Evolutionary conservation across 2,888 invertebrate genomes (phyloP).

Genomic region (Amblyteles armatorius): DNA sequence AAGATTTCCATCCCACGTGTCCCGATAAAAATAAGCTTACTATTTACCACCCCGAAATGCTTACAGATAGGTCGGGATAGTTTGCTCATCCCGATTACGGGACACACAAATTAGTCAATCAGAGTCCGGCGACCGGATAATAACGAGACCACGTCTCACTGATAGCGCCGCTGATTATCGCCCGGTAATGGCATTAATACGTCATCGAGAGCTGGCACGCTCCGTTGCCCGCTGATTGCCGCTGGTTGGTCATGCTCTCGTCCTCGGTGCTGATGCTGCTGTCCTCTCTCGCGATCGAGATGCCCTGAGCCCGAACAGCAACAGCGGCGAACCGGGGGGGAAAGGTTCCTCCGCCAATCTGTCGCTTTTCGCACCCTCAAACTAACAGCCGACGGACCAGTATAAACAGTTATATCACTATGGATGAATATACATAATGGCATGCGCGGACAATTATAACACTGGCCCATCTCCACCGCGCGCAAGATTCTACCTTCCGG

Average conservation of each 20-base stretch:
- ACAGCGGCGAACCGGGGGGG: neutral
- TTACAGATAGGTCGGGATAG: neutral
- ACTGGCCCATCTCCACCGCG: neutral
- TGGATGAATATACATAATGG: neutral
- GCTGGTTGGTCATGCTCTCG: slow-evolving; percentile 60
- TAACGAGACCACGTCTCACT: slow-evolving; percentile 73
- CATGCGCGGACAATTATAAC: neutral
- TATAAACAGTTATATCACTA: slow-evolving; percentile 6
- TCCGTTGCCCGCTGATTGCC: slow-evolving; percentile 80
- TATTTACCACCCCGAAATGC: neutral
- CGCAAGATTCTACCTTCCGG: slow-evolving; percentile 23
- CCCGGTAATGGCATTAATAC: slow-evolving; percentile 82
- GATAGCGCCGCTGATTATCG: slow-evolving; percentile 76
- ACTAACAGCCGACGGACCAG: slow-evolving; percentile 19
- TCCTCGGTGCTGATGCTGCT: slow-evolving; percentile 28
- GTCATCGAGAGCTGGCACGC: slow-evolving; percentile 79
- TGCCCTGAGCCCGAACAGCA: slow-evolving; percentile 5
- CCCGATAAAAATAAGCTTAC: neutral
- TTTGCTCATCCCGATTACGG: slow-evolving; percentile 62
- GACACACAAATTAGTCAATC: slow-evolving; percentile 76
- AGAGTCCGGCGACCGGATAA: slow-evolving; percentile 77
- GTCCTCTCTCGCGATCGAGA: slow-evolving; percentile 32
- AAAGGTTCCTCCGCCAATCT: slow-evolving; percentile 43
- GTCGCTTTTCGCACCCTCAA: slow-evolving; percentile 56
- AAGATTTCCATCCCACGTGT: neutral